Conservation (phyloP, 2,888 invertebrate genomes). For the Drosophila leonis region DNA sequence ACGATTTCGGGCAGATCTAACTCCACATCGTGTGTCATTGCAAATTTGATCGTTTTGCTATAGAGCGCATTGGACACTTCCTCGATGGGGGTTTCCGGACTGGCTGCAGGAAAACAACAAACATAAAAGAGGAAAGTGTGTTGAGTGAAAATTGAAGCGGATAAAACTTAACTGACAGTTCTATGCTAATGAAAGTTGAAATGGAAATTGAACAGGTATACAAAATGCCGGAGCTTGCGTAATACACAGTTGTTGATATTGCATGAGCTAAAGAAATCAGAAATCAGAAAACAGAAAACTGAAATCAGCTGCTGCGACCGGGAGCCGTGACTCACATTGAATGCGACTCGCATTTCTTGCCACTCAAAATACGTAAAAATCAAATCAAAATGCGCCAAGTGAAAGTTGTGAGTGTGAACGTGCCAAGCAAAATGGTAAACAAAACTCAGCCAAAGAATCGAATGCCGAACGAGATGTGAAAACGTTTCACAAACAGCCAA, state of each 20-base stretch:
- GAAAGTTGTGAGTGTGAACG: conserved; percentile 70
- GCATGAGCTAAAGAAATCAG: conserved; percentile 51
- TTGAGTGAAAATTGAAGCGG: conserved; percentile 20
- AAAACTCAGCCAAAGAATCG: conserved; percentile 73
- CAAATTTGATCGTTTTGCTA: conserved; percentile 90
- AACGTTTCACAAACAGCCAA: conserved; percentile 51
- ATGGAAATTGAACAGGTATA: not conserved
- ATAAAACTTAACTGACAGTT: conserved; percentile 35
- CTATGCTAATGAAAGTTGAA: conserved; percentile 51
- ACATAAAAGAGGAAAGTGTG: conserved; percentile 10
- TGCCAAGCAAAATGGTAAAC: conserved; percentile 72
- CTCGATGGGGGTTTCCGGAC: conserved; percentile 88
- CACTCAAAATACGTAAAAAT: conserved; percentile 62
- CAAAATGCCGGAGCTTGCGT: conserved; percentile 31
- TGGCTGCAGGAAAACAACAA: conserved; percentile 25
- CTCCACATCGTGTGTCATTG: conserved; percentile 92
- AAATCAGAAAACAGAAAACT: conserved; percentile 41
- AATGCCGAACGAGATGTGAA: conserved; percentile 62
- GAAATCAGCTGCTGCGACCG: conserved; percentile 37
- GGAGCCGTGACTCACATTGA: conserved; percentile 63
- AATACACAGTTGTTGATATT: conserved; percentile 30
- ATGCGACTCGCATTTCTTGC: conserved; percentile 46
- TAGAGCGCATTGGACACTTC: conserved; percentile 91
- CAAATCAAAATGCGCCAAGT: conserved; percentile 74
- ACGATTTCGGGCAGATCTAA: conserved; percentile 90